A percentile compares a stretch with the other conserved stretches of the same genome.
Conservation (phyloP, 2,888 invertebrate species). For the Chalcosyrphus nemorum region DNA sequence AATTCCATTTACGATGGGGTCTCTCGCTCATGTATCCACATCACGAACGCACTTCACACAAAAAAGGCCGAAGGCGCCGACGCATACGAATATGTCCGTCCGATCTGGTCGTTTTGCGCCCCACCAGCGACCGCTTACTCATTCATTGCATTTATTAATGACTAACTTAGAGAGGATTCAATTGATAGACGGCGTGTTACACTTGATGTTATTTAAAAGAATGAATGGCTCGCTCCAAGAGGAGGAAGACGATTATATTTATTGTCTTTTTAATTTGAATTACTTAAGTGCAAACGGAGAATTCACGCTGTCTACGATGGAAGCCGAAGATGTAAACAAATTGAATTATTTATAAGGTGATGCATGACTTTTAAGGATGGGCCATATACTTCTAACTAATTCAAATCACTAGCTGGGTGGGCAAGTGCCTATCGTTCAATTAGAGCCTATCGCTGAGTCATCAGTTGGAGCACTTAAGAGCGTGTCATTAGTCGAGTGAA, state of each 20-base stretch:
- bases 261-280: slow-evolving; percentile 22
- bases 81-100: slow-evolving; percentile 55
- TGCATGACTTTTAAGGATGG: not conserved
- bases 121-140: slow-evolving; percentile 61
- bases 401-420: not conserved
- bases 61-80: slow-evolving; percentile 69
- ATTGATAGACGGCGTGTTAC: slow-evolving; percentile 62
- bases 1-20: slow-evolving; percentile 67
- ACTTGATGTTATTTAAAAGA: slow-evolving; percentile 38
- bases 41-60: slow-evolving; percentile 71
- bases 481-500: too few relatives aligned
- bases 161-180: slow-evolving; percentile 54
- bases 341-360: not conserved
- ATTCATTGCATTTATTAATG: slow-evolving; percentile 65
- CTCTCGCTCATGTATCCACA: slow-evolving; percentile 61
- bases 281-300: slow-evolving; percentile 20
- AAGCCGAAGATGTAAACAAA: not conserved
- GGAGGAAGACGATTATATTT: not conserved
- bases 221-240: slow-evolving; percentile 18
- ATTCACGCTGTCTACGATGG: slow-evolving; percentile 34
- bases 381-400: not conserved
- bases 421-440: not conserved
- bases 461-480: too few relatives aligned
- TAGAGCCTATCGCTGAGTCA: too few relatives aligned
- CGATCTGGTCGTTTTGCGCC: too few relatives aligned